phyloP scores from a whole-genome alignment of 2,888 invertebrate genomes.

The Melieria crassipennis region DNA sequence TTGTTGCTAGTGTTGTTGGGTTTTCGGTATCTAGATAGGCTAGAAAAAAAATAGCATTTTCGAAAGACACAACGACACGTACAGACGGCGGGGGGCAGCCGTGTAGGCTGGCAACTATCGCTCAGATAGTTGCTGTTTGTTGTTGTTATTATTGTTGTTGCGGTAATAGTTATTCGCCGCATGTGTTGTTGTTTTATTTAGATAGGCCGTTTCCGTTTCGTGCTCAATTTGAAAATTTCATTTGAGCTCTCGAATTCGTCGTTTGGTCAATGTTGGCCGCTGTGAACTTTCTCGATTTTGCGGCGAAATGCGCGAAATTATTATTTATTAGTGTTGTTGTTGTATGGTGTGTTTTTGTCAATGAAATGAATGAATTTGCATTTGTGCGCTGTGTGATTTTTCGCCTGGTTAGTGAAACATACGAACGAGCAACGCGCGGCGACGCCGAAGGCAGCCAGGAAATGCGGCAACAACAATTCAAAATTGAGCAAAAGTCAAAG shows the following conservation, averaged over 20 bases:
- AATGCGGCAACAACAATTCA: too few relatives aligned
- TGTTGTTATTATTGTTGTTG: too few relatives aligned
- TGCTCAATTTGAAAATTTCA: too few relatives aligned
- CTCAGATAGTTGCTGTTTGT: too few relatives aligned
- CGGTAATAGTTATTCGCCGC: too few relatives aligned
- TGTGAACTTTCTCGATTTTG: constrained; percentile 1
- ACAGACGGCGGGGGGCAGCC: background rate
- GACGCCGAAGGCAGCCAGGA: too few relatives aligned
- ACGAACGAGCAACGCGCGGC: too few relatives aligned
- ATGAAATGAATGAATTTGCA: constrained; percentile 33
- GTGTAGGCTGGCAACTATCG: too few relatives aligned
- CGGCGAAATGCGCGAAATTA: background rate
- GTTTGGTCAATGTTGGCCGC: background rate
- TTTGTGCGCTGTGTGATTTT: constrained; percentile 14
- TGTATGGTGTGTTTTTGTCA: constrained; percentile 25
- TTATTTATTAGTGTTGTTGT: background rate
- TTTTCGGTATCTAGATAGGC: constrained; percentile 18
- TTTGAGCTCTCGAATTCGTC: too few relatives aligned
- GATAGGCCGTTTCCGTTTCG: constrained; percentile 20
- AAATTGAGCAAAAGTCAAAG: too few relatives aligned
- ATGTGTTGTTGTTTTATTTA: constrained; percentile 9
- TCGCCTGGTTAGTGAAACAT: too few relatives aligned
- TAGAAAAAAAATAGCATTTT: too few relatives aligned
- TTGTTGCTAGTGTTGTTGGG: constrained; percentile 16
- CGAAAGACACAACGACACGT: constrained; percentile 3